Evolutionary conservation across 2,888 invertebrate species (phyloP).

Genomic region (Fragum fragum): DNA sequence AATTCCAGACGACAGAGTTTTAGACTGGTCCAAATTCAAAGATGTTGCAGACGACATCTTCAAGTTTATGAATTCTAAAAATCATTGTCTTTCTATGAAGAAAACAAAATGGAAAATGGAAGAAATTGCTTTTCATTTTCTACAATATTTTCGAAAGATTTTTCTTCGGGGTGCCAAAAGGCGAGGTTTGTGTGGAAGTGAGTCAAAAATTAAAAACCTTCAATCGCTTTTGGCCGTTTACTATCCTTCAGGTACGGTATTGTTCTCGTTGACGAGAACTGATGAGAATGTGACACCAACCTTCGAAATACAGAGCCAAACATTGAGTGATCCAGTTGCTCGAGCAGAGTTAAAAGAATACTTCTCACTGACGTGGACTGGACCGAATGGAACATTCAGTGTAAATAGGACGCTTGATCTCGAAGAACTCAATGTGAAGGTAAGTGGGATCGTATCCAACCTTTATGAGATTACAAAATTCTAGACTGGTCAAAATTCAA

Average conservation of each 20-base stretch:
- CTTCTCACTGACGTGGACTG: constrained; percentile 5
- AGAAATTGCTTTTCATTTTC: too few species aligned
- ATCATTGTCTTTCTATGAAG: too few species aligned
- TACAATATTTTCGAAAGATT: neutral
- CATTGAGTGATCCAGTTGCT: neutral
- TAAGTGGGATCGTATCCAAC: too few species aligned
- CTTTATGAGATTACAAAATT: too few species aligned
- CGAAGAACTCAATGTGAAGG: neutral
- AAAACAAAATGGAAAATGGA: too few species aligned
- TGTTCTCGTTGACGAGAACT: neutral
- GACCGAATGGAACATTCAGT: neutral
- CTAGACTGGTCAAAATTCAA: too few species aligned
- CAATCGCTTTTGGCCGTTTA: neutral
- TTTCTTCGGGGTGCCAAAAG: neutral
- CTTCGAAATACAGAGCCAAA: neutral
- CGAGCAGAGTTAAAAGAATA: neutral
- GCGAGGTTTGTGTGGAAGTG: neutral
- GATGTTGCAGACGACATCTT: too few species aligned
- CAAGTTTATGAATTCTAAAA: too few species aligned
- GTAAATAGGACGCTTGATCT: constrained; percentile 10
- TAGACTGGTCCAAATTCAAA: too few species aligned
- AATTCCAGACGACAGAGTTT: too few species aligned
- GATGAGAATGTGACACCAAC: neutral
- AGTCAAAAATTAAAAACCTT: neutral
- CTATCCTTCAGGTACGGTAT: neutral